Conservation (phyloP, 2,888 invertebrate genomes). For the Adineta ricciae region DNA sequence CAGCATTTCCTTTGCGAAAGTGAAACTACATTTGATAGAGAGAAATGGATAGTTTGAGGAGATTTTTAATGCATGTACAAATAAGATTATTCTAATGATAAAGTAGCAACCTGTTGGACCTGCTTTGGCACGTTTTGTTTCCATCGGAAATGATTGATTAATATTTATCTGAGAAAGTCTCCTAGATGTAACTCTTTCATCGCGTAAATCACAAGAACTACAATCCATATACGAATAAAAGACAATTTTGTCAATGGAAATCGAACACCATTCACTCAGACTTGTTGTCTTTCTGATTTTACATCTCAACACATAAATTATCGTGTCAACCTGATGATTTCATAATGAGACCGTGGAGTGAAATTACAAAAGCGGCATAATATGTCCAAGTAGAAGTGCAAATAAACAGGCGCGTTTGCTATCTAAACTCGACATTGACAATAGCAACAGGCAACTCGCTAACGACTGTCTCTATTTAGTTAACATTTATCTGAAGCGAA, state of each 20-base stretch:
- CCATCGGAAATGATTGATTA: neutral
- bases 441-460: neutral
- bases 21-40: neutral
- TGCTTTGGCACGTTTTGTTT: neutral
- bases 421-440: neutral
- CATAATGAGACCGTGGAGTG: neutral
- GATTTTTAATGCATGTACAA: neutral
- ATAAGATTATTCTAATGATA: neutral
- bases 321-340: neutral
- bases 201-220: neutral
- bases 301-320: neutral
- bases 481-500: neutral
- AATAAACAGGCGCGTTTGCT: neutral
- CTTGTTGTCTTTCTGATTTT: neutral
- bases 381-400: neutral
- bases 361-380: neutral
- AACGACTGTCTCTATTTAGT: constrained; percentile 5
- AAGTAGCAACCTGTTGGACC: neutral
- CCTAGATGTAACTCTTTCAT: neutral
- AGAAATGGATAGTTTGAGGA: no score
- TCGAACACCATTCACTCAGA: no score
- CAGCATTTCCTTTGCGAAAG: no score
- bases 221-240: no score
- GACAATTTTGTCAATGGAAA: no score
- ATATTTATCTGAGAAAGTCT: neutral